These are phyloP conservation scores for Cyprinodon brontotheroides DNA, from an alignment of 2,113 vertebrate species.

Conservation along the genomic window DNA sequence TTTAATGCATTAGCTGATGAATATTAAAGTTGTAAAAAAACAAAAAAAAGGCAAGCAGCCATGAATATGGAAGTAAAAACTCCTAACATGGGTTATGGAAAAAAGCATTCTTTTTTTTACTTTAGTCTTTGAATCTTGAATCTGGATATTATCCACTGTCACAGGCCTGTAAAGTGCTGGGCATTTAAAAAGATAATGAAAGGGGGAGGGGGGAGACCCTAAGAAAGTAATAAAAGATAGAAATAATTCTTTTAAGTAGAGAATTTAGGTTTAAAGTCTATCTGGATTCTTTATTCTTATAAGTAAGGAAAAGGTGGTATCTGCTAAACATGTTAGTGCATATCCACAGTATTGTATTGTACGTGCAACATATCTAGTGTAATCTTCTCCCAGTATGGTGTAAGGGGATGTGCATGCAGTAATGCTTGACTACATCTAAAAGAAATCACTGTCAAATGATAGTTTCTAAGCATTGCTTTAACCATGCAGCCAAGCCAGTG, in stretches of 20 bases:
- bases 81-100: too few relatives aligned
- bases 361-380: slow-evolving; percentile 66
- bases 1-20: too few relatives aligned
- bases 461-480: slow-evolving; percentile 65
- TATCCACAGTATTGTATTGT: slow-evolving; percentile 59
- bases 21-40: too few relatives aligned
- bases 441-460: slow-evolving; percentile 42
- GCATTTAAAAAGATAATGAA: background rate
- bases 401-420: slow-evolving; percentile 64
- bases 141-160: background rate
- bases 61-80: too few relatives aligned
- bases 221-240: too few relatives aligned
- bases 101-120: too few relatives aligned
- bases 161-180: background rate
- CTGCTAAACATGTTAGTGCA: slow-evolving; percentile 42
- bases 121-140: background rate
- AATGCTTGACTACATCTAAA: slow-evolving; percentile 49
- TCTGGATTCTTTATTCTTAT: background rate
- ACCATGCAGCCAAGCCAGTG: slow-evolving; percentile 81
- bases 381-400: slow-evolving; percentile 30
- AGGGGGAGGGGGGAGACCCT: too few relatives aligned
- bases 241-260: background rate
- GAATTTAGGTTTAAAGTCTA: background rate
- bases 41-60: too few relatives aligned
- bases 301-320: background rate